Conservation (phyloP, 1,140 invertebrate species). For the Diorhabda carinulata region DNA sequence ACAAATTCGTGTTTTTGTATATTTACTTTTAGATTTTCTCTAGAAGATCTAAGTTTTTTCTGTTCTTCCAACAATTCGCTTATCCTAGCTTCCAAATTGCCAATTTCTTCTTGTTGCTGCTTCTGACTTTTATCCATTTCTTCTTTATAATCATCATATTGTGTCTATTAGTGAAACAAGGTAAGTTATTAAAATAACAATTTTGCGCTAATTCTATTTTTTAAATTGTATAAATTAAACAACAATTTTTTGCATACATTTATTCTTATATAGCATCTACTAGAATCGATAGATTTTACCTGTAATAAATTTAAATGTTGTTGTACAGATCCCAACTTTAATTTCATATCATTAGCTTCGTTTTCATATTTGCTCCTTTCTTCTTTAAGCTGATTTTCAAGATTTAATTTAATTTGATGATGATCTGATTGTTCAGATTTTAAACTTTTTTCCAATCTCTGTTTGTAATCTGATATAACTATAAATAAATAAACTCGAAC, state of each 20-base stretch:
- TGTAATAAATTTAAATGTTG: conserved; percentile 51
- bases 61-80: conserved; percentile 41
- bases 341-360: conserved; percentile 43
- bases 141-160: conserved; percentile 45
- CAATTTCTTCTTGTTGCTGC: conserved; percentile 41
- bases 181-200: too few relatives aligned
- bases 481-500: conserved; percentile 6
- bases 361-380: conserved; percentile 48
- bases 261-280: too few relatives aligned
- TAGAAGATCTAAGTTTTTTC: conserved; percentile 31
- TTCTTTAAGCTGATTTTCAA: conserved; percentile 47
- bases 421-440: conserved; percentile 50
- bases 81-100: conserved; percentile 42
- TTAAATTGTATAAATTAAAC: too few relatives aligned
- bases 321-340: conserved; percentile 48
- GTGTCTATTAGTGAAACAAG: conserved; percentile 22
- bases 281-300: conserved; percentile 16
- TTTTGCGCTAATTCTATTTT: too few relatives aligned
- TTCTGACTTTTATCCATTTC: conserved; percentile 40
- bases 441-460: conserved; percentile 49
- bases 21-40: conserved; percentile 35
- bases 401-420: conserved; percentile 44
- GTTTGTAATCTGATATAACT: conserved; percentile 49
- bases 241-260: too few relatives aligned
- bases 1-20: neutral